Base-by-base conservation (phyloP, 2,888 invertebrate genomes). In the Pocota personata region DNA sequence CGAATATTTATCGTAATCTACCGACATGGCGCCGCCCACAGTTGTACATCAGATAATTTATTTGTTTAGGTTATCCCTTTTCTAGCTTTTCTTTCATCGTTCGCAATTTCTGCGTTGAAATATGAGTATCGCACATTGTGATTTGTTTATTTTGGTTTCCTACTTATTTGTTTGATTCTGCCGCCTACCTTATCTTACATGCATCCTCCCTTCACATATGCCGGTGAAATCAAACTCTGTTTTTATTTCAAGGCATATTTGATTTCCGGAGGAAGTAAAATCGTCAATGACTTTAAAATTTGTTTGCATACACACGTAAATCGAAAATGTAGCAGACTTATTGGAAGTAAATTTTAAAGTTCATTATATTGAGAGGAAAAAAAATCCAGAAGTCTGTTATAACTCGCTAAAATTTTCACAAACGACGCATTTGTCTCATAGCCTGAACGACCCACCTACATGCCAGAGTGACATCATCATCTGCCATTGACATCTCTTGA, bases 11-110 rank as follows among this genome's bases (percentile, higher is more conserved):
- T 14, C 43, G 6, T 16, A 30, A 62, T 62, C 43, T 43, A 16
- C 43, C 14, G 43, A 40, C 43, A 16, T 46, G 43, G 43, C 43
- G 62, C 43, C 62, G 43, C 43, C 7, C 43, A 30, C 43, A 60
- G 2, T 21, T n/a, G n/a, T n/a, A 21, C 60, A 43, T 43, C 58
- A 58, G 58, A 60, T 60, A 43, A 60, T 32, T 60, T 37, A 62
- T 62, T 62, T 46, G 16, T 62, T 62, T 62, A 27, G 27, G 27
- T 62, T 43, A 43, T 30, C 43, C 24, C 10, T 16, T 46, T 40
- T 43, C 19, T 37, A 19, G 27, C 7, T 55, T 55, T 55, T 55
- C n/a, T 32, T 8, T 32, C 30, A 32, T 55, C 50, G 4, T 50
- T n/a, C 6, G 50, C 50, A 27, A 50, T 27, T 50, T 50, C 50